phyloP scores from a whole-genome alignment of 1,140 invertebrate species.

The Conus betulinus region DNA sequence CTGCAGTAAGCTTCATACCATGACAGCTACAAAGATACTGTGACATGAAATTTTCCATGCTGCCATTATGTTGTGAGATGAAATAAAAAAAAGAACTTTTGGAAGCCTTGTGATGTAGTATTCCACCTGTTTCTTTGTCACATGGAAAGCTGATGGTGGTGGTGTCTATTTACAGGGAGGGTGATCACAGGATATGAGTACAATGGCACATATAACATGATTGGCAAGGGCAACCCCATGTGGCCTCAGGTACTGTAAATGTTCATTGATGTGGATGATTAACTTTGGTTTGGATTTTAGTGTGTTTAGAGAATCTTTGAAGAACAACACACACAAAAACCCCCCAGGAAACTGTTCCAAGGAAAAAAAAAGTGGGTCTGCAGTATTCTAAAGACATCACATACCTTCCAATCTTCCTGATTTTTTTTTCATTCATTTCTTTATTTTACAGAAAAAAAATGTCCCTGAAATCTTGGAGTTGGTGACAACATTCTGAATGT shows the following conservation, averaged over 20 bases:
- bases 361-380: background rate
- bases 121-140: too few species aligned
- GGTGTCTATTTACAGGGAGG: slow-evolving; percentile 78
- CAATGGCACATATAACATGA: slow-evolving; percentile 76
- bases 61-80: too few species aligned
- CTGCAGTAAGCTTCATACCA: too few species aligned
- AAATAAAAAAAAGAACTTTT: too few species aligned
- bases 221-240: slow-evolving; percentile 94
- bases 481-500: too few species aligned
- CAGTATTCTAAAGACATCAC: background rate
- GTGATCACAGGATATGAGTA: slow-evolving; percentile 90
- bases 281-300: background rate
- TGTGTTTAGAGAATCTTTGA: background rate
- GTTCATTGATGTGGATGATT: background rate
- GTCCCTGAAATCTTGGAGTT: background rate
- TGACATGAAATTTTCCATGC: too few species aligned
- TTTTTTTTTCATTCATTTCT: too few species aligned
- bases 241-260: slow-evolving; percentile 82
- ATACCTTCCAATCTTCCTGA: background rate
- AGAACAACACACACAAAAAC: background rate
- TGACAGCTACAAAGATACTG: too few species aligned
- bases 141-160: too few species aligned
- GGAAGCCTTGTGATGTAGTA: too few species aligned
- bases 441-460: background rate
- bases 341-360: too few species aligned